These are phyloP conservation scores for Lucifuga dentata DNA, from an alignment of 2,113 vertebrate species.

Conservation along the genomic window DNA sequence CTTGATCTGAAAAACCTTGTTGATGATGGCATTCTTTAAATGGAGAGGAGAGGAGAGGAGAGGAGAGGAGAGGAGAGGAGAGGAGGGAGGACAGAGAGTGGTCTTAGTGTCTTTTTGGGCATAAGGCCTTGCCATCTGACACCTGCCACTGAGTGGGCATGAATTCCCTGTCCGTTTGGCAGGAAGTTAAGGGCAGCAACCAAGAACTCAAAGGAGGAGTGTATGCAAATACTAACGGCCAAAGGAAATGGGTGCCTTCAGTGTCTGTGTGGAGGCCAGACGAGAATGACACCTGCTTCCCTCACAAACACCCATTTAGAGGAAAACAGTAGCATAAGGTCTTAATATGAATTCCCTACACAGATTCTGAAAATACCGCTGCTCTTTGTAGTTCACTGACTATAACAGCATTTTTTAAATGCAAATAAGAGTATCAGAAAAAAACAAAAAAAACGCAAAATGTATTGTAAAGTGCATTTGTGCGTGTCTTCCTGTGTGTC, in stretches of 20 bases:
- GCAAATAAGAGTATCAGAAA: not conserved
- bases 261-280: conserved; percentile 68
- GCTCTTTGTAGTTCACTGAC: conserved; percentile 31
- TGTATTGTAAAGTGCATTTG: not conserved
- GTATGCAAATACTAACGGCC: conserved; percentile 73
- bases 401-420: conserved; percentile 1
- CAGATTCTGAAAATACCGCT: conserved; percentile 40
- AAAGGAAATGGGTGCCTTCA: conserved; percentile 76
- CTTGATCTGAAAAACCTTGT: no score
- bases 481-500: not conserved
- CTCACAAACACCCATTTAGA: conserved; percentile 75
- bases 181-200: conserved; percentile 78
- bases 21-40: no score
- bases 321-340: conserved; percentile 50
- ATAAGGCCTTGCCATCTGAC: conserved; percentile 81
- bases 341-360: conserved; percentile 62
- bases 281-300: conserved; percentile 81
- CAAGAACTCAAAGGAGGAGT: conserved; percentile 78
- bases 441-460: no score
- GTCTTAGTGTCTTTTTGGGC: conserved; percentile 76
- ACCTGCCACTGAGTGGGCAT: conserved; percentile 81
- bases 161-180: conserved; percentile 76
- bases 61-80: conserved; percentile 21
- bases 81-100: conserved; percentile 54
- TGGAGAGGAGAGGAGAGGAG: conserved; percentile 21